A percentile compares a stretch with the other conserved stretches of the same genome.
phyloP scores from a whole-genome alignment of 2,888 invertebrate species.

The Ormyrus pomaceus region DNA sequence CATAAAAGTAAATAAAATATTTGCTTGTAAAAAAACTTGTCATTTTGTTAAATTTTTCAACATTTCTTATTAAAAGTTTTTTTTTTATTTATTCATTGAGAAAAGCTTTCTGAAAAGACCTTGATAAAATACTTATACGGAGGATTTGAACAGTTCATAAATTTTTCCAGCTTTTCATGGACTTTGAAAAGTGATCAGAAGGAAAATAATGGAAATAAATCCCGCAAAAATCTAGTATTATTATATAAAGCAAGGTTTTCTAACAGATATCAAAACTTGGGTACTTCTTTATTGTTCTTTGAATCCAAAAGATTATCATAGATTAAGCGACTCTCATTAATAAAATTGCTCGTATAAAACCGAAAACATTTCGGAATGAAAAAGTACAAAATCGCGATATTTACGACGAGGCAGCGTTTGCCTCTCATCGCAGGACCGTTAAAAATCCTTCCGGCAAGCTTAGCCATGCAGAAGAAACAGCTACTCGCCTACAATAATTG shows the following conservation, averaged over 20 bases:
- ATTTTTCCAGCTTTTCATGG: conserved; percentile 37
- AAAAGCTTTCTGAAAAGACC: conserved; percentile 27
- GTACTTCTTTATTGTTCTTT: not conserved
- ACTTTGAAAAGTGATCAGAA: conserved; percentile 31
- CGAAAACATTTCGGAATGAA: no score
- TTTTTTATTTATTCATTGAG: conserved; percentile 22
- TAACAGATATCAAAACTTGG: conserved; percentile 14
- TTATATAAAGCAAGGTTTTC: conserved; percentile 25
- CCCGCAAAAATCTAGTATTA: conserved; percentile 20
- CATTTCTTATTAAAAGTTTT: no score
- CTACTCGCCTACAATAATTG: conserved; percentile 27
- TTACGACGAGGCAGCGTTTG: no score
- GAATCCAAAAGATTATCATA: no score
- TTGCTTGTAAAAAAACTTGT: no score
- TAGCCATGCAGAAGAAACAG: not conserved
- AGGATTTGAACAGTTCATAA: conserved; percentile 52
- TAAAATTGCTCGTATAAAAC: no score
- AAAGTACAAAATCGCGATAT: no score
- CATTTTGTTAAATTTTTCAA: no score
- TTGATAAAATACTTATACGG: conserved; percentile 33
- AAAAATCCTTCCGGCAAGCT: no score
- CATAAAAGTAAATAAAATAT: no score
- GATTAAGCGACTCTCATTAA: no score
- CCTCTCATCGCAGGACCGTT: no score
- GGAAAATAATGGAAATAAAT: conserved; percentile 19